Conservation (phyloP, 2,113 vertebrate species). For the Corythaixoides concolor region DNA sequence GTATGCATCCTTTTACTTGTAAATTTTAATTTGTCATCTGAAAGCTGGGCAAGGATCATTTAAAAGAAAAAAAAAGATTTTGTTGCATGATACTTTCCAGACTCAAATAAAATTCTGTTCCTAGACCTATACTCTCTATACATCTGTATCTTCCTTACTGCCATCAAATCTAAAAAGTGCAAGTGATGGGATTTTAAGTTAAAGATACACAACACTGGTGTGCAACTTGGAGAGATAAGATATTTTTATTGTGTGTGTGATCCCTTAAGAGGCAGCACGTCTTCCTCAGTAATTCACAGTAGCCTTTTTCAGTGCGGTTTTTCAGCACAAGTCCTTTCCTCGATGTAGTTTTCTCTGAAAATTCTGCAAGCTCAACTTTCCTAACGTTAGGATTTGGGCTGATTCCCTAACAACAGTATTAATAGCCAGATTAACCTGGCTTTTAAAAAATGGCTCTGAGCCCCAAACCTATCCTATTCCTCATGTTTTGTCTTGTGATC, state of each 20-base stretch:
- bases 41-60: background rate
- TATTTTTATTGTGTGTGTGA: background rate
- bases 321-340: background rate
- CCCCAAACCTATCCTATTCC: background rate
- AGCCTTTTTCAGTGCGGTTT: background rate
- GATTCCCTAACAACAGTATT: background rate
- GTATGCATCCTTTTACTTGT: background rate
- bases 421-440: background rate
- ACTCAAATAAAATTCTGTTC: conserved; percentile 44
- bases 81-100: conserved; percentile 19
- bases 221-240: background rate
- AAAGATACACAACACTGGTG: background rate
- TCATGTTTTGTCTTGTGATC: background rate
- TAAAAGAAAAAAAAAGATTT: background rate
- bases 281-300: background rate
- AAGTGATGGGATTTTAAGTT: background rate
- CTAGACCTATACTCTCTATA: background rate
- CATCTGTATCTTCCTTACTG: conserved; percentile 16
- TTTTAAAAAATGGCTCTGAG: background rate
- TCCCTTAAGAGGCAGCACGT: background rate
- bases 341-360: background rate
- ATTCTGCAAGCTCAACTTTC: background rate
- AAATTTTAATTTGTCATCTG: background rate
- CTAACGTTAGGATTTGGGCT: background rate
- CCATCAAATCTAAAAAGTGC: background rate